Percentiles rank a stretch among this genome's conserved stretches.
phyloP scores from a whole-genome alignment of 1,140 invertebrate genomes.

The Hycleus cichorii region DNA sequence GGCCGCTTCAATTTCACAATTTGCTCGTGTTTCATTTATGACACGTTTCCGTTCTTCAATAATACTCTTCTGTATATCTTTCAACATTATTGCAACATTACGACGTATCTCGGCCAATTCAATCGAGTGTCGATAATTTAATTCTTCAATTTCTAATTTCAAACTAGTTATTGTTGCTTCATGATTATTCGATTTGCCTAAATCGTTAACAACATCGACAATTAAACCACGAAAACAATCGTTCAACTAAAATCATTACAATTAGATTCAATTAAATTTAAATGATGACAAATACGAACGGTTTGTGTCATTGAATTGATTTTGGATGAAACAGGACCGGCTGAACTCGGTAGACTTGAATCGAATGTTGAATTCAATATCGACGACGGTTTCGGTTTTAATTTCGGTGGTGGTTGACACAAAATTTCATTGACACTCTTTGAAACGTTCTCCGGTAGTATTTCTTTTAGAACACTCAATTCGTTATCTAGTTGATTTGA shows the following conservation, averaged over 20 bases:
- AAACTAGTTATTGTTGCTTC: slow-evolving; percentile 51
- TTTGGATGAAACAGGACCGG: slow-evolving; percentile 39
- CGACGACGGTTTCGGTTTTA: slow-evolving; percentile 40
- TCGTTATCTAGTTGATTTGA: slow-evolving; percentile 9
- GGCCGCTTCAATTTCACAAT: slow-evolving; percentile 55
- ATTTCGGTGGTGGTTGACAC: slow-evolving; percentile 38
- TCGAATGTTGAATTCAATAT: slow-evolving; percentile 39
- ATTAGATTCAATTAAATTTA: neutral
- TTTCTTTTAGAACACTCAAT: slow-evolving; percentile 23
- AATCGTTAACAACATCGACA: slow-evolving; percentile 50
- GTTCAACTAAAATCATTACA: slow-evolving; percentile 39
- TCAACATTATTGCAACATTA: slow-evolving; percentile 51
- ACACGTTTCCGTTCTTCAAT: slow-evolving; percentile 58
- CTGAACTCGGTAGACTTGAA: slow-evolving; percentile 38
- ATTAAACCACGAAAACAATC: slow-evolving; percentile 51
- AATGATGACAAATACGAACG: slow-evolving; percentile 30
- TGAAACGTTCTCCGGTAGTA: slow-evolving; percentile 33
- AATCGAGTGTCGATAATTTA: slow-evolving; percentile 56
- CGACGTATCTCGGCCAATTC: slow-evolving; percentile 56
- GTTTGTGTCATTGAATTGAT: slow-evolving; percentile 45
- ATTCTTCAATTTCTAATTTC: slow-evolving; percentile 56
- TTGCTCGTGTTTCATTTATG: slow-evolving; percentile 51
- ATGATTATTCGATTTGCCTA: slow-evolving; percentile 42
- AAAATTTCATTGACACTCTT: slow-evolving; percentile 38
- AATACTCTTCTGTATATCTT: slow-evolving; percentile 58